A percentile compares a stretch with the other conserved stretches of the same genome.
These are phyloP conservation scores for Carlito syrichta DNA, from an alignment of 2,113 vertebrate species.

Conservation along the genomic window DNA sequence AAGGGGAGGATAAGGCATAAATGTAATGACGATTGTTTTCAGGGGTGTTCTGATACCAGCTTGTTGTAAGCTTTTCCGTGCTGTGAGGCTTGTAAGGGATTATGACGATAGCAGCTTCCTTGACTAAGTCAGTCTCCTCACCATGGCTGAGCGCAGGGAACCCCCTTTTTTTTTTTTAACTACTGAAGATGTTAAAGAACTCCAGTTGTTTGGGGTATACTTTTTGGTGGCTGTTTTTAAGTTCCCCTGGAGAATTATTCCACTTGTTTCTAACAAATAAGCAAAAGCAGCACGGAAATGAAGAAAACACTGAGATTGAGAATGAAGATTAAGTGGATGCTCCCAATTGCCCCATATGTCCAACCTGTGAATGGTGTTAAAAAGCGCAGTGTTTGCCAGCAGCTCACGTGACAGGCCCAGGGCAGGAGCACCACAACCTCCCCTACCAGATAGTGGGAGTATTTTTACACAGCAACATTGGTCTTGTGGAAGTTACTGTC, in stretches of 20 bases:
- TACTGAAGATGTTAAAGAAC: constrained; percentile 68
- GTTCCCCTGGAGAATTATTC: constrained; percentile 25
- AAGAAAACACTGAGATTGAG: constrained; percentile 55
- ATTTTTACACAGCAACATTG: background rate
- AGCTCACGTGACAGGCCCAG: background rate
- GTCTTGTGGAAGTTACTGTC: background rate
- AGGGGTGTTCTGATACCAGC: constrained; percentile 58
- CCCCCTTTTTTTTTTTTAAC: constrained; percentile 55
- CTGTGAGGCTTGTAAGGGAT: constrained; percentile 63
- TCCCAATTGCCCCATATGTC: constrained; percentile 32
- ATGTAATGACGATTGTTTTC: constrained; percentile 69
- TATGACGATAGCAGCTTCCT: constrained; percentile 52
- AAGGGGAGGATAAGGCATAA: constrained; percentile 75
- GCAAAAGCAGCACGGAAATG: constrained; percentile 36
- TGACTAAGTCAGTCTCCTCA: background rate
- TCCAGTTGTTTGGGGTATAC: background rate
- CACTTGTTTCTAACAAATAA: constrained; percentile 52
- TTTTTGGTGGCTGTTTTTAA: constrained; percentile 54
- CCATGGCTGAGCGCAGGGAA: constrained; percentile 3
- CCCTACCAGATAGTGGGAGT: background rate
- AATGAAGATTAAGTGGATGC: constrained; percentile 37
- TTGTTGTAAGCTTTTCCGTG: constrained; percentile 50
- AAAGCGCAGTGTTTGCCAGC: background rate
- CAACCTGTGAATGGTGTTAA: background rate
- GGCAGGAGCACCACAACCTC: background rate